Conservation (phyloP, 2,888 invertebrate species). For the Sphinx pinastri region DNA sequence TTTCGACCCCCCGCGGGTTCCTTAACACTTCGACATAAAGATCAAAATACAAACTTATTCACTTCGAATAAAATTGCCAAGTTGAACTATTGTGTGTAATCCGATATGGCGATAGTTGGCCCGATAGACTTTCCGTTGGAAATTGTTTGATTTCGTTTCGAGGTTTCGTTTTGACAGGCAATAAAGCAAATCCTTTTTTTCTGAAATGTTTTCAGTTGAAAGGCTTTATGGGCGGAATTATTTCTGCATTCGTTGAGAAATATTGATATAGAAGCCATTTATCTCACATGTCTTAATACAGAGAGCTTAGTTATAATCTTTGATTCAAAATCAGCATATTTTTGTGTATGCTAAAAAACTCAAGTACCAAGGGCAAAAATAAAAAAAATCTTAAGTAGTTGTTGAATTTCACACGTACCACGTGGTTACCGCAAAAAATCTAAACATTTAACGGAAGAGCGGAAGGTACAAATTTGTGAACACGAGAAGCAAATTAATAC, state of each 20-base stretch:
- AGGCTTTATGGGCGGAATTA: not conserved
- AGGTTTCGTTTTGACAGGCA: slow-evolving; percentile 58
- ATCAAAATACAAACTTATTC: slow-evolving; percentile 41
- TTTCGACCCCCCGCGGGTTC: slow-evolving; percentile 42
- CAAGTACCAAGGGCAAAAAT: not conserved
- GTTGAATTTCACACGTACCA: slow-evolving; percentile 24
- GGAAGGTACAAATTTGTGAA: slow-evolving; percentile 77
- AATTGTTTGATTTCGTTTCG: slow-evolving; percentile 71
- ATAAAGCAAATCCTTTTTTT: slow-evolving; percentile 34
- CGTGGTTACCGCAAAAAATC: slow-evolving; percentile 35
- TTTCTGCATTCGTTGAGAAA: slow-evolving; percentile 1
- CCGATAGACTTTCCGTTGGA: slow-evolving; percentile 66
- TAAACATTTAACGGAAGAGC: slow-evolving; percentile 55
- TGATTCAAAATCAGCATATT: too few relatives aligned
- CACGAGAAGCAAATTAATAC: slow-evolving; percentile 78
- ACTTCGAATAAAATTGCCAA: slow-evolving; percentile 50
- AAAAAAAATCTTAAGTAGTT: not conserved
- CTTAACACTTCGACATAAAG: slow-evolving; percentile 52
- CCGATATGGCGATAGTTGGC: slow-evolving; percentile 73
- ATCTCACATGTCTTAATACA: not conserved
- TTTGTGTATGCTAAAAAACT: not conserved
- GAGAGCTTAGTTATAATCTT: too few relatives aligned
- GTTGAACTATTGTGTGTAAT: slow-evolving; percentile 72
- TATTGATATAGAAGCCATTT: not conserved
- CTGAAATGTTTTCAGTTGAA: slow-evolving; percentile 7